phyloP scores from a whole-genome alignment of 2,888 invertebrate species.

The Brachypalpus laphriformis region DNA sequence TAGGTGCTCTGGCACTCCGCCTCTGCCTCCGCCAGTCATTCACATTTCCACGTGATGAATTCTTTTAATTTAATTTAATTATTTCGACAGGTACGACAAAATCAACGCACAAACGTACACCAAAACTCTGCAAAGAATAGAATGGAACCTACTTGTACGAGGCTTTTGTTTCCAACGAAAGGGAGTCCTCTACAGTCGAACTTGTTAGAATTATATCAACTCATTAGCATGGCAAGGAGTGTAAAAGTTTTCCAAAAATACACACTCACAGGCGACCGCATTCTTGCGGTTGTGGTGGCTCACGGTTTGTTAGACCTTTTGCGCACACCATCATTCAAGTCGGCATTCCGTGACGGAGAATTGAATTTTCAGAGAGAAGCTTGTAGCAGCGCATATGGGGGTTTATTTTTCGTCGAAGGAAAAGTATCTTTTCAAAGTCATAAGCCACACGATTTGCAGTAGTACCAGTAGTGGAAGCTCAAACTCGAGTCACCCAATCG shows the following conservation, averaged over 20 bases:
- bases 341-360: conserved; percentile 65
- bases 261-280: conserved; percentile 48
- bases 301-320: conserved; percentile 45
- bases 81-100: conserved; percentile 67
- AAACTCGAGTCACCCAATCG: conserved; percentile 31
- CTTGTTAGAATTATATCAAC: conserved; percentile 70
- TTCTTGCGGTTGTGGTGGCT: conserved; percentile 53
- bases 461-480: conserved; percentile 15
- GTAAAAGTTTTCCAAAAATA: conserved; percentile 5
- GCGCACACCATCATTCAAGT: conserved; percentile 48
- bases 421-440: conserved; percentile 37
- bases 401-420: conserved; percentile 14
- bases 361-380: conserved; percentile 47
- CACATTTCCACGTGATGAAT: conserved; percentile 66
- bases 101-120: conserved; percentile 26
- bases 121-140: background rate
- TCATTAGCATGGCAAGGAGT: conserved; percentile 57
- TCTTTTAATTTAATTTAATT: conserved; percentile 72
- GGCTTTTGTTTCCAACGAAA: no score
- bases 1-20: background rate
- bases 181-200: conserved; percentile 11
- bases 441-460: conserved; percentile 58
- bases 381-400: conserved; percentile 34
- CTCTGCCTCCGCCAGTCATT: background rate
- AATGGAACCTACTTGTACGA: no score